Percentiles rank a stretch among this genome's conserved stretches.
Evolutionary conservation across 2,797 vertebrate species (phyloP).

Genomic region (Gymnodraco acuticeps): DNA sequence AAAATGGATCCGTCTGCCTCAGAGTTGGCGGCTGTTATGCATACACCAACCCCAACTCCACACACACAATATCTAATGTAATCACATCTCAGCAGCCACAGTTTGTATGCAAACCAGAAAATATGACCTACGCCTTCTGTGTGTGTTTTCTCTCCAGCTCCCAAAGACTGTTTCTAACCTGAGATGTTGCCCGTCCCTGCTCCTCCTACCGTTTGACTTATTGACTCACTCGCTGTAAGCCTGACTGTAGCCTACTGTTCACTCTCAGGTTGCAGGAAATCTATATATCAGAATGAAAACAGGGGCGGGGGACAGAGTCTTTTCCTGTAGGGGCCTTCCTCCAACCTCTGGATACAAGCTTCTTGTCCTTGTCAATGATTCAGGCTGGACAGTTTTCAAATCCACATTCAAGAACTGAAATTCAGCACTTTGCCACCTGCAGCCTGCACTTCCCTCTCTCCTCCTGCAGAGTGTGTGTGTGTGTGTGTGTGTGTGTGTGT

Average conservation of each 20-base stretch:
- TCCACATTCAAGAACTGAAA: conserved; percentile 56
- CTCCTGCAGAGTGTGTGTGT: too few species aligned
- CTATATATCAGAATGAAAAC: conserved; percentile 59
- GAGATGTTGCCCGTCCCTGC: conserved; percentile 27
- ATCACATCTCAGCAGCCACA: conserved; percentile 37
- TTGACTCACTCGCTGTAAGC: conserved; percentile 47
- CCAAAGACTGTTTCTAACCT: conserved; percentile 21
- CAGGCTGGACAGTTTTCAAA: conserved; percentile 60
- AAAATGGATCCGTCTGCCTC: conserved; percentile 38
- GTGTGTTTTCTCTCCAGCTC: conserved; percentile 3
- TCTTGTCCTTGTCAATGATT: conserved; percentile 66
- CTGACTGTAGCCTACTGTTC: conserved; percentile 32
- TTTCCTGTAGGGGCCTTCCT: conserved; percentile 44
- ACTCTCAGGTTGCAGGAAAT: conserved; percentile 60
- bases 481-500: too few species aligned
- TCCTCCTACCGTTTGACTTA: conserved; percentile 52
- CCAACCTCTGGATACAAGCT: conserved; percentile 44
- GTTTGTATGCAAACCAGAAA: conserved; percentile 48
- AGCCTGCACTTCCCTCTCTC: not conserved
- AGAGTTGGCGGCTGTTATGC: conserved; percentile 25
- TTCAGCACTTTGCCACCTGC: conserved; percentile 62
- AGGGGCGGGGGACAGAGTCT: conserved; percentile 5
- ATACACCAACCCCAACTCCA: conserved; percentile 14
- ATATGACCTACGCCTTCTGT: conserved; percentile 10
- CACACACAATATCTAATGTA: conserved; percentile 20